phyloP scores from a whole-genome alignment of 2,888 invertebrate species.

The Ophraella communa region DNA sequence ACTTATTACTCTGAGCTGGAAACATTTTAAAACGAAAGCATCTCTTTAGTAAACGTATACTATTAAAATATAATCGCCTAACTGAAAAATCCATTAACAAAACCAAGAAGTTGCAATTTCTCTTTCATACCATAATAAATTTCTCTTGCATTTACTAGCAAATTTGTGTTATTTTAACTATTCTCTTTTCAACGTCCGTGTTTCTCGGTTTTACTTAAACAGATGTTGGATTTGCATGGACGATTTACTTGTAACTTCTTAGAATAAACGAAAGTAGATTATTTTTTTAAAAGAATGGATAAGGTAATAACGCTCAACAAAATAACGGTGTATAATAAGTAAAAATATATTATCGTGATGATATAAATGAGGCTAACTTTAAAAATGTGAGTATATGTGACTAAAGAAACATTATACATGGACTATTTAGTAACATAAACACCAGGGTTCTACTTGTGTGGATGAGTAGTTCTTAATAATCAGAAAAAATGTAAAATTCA shows the following conservation, averaged over 20 bases:
- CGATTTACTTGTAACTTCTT: neutral
- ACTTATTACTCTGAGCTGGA: no score
- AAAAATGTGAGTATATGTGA: no score
- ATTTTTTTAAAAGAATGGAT: neutral
- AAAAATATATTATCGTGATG: neutral
- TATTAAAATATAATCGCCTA: no score
- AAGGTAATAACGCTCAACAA: neutral
- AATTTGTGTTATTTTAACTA: neutral
- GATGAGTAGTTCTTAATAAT: no score
- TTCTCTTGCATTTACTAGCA: conserved; percentile 1
- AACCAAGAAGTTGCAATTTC: neutral
- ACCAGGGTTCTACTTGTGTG: no score
- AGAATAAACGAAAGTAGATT: neutral
- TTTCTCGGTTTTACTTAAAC: neutral
- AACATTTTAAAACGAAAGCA: neutral
- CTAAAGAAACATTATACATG: no score
- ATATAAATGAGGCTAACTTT: neutral
- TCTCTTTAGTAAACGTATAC: neutral
- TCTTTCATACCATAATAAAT: conserved; percentile 1
- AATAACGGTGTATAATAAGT: neutral
- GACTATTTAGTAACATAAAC: no score
- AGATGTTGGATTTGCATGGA: neutral
- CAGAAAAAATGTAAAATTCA: no score
- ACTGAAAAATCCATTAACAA: neutral
- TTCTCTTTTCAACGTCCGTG: neutral